Percentiles rank a stretch among this genome's conserved stretches.
These are phyloP conservation scores for Trichomycterus rosablanca DNA, from an alignment of 2,113 vertebrate species.

Conservation along the genomic window DNA sequence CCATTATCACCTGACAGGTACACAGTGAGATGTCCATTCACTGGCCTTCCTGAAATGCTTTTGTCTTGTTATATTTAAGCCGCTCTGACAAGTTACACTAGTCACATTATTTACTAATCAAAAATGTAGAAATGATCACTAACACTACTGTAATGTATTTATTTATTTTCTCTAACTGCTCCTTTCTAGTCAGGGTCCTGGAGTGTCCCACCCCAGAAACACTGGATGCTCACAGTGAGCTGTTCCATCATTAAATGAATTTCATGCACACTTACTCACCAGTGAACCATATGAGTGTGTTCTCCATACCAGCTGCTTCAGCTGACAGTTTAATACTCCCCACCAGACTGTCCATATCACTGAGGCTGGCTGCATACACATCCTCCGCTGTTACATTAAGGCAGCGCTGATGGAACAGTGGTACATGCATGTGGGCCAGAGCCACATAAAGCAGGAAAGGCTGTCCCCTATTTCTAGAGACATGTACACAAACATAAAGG, in stretches of 20 bases:
- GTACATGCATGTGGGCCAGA: slow-evolving; percentile 91
- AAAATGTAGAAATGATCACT: no score
- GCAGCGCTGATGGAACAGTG: slow-evolving; percentile 56
- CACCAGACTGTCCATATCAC: slow-evolving; percentile 84
- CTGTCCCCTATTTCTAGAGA: slow-evolving; percentile 60
- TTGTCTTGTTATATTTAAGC: background rate
- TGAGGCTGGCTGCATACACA: slow-evolving; percentile 68
- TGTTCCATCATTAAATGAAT: no score
- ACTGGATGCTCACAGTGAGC: no score
- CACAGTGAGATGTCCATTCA: background rate
- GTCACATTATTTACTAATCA: background rate
- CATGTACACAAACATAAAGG: background rate
- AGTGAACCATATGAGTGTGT: slow-evolving; percentile 87
- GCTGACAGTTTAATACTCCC: slow-evolving; percentile 68
- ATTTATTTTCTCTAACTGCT: no score
- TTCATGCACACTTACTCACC: no score
- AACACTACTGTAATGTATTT: no score
- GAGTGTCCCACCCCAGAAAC: no score
- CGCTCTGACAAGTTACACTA: background rate
- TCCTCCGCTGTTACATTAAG: slow-evolving; percentile 6
- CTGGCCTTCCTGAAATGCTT: background rate
- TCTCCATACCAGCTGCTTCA: slow-evolving; percentile 59
- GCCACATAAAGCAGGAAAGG: slow-evolving; percentile 89
- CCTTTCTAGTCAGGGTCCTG: no score
- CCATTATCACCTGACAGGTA: slow-evolving; percentile 85